Evolutionary conservation across 2,797 vertebrate species (phyloP), one percentile per base, ranked within the genome.

Genomic region (Ispidina lecontei): DNA sequence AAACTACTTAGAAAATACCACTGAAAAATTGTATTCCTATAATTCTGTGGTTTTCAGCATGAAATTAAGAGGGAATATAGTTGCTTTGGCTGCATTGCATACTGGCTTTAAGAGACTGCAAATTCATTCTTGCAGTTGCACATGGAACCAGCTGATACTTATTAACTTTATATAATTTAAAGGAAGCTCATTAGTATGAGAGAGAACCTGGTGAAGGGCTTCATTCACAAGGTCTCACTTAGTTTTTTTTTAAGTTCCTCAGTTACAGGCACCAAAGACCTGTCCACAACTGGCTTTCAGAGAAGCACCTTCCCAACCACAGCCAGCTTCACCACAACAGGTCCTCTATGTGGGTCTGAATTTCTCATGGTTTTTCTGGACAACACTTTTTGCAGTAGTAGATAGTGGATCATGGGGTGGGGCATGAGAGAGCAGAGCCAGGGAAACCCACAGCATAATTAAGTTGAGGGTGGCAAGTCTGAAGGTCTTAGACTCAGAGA

Each of bases 381-480:
- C 33, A 35, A 35, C 33, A 35, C 33, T 35, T 35, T 35, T 35
- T 35, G 33, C 33, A 35, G 12, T 15, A 19, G 11, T 31, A 8
- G 4, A 0, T 17, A 5, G 9, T 10, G 43, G 7, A 6, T 22
- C 22, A 17, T 4, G 8, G 9, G 2, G 7, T 21, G 15, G 10
- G 5, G 1, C 6, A 0, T 5, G 3, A 12, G 4, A 35, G 5
- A 26, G 21, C 5, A 29, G 28, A 60, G 3, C 1, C 7, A 14
- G 5, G 18, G 19, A 26, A 19, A 47, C 4, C 2, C 4, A 12
- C 6, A 23, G 17, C 2, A 9, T 4, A 4, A 22, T 4, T 3
- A 19, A 16, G 14, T 4, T 1, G 4, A 41, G 2, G 2, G 2
- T 18, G 17, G 2, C 14, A 6, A 4, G 35, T 4, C 5, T 14